A percentile compares a stretch with the other conserved stretches of the same genome.
Evolutionary conservation across 2,888 invertebrate species (phyloP).

Genomic region (Eupithecia vulgata): DNA sequence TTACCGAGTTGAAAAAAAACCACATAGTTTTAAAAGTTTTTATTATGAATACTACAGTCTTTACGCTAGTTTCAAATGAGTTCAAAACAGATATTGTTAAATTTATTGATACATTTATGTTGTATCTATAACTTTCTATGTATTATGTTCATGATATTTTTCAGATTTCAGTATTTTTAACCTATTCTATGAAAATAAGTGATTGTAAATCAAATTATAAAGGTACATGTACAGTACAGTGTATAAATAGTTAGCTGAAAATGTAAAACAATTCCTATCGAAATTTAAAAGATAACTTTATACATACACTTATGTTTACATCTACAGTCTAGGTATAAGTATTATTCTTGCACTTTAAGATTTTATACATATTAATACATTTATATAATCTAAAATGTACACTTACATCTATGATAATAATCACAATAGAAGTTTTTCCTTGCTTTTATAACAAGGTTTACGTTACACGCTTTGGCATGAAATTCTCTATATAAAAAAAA

Average conservation of each 20-base stretch:
- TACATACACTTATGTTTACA: slow-evolving; percentile 26
- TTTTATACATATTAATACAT: slow-evolving; percentile 58
- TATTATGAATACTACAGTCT: slow-evolving; percentile 78
- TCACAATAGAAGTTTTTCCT: slow-evolving; percentile 61
- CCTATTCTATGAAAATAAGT: slow-evolving; percentile 12
- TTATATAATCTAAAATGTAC: slow-evolving; percentile 53
- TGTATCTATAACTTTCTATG: slow-evolving; percentile 26
- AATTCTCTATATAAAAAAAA: slow-evolving; percentile 18
- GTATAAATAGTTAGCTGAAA: slow-evolving; percentile 60
- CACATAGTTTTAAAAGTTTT: slow-evolving; percentile 61
- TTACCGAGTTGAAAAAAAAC: neutral
- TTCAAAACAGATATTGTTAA: slow-evolving; percentile 64
- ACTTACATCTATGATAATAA: slow-evolving; percentile 59
- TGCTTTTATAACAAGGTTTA: slow-evolving; percentile 49
- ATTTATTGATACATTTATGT: slow-evolving; percentile 61
- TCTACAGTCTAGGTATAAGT: slow-evolving; percentile 29
- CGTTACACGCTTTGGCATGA: slow-evolving; percentile 55
- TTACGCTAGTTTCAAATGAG: slow-evolving; percentile 67
- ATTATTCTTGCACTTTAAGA: slow-evolving; percentile 48
- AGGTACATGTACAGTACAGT: slow-evolving; percentile 39
- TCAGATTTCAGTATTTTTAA: slow-evolving; percentile 35
- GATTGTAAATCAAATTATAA: slow-evolving; percentile 31
- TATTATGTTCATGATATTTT: slow-evolving; percentile 57
- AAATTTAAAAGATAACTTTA: slow-evolving; percentile 30
- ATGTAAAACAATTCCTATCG: slow-evolving; percentile 34